Conservation (phyloP, 2,888 invertebrate species). For the Dasypolia templi region DNA sequence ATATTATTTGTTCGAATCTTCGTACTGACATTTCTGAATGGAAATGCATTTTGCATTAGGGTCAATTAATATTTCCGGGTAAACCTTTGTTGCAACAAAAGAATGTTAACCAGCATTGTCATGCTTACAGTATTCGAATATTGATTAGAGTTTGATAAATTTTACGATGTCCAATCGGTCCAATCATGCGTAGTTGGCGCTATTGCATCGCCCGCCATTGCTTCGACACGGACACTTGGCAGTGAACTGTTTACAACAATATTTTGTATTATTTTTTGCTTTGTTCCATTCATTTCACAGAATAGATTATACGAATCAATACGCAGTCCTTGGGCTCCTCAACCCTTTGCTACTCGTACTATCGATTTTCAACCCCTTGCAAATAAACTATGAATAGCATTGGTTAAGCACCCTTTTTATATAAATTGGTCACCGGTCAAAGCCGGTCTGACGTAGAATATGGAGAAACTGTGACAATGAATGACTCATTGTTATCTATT, state of each 20-base stretch:
- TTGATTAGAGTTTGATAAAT: conserved; percentile 36
- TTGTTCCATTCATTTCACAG: conserved; percentile 23
- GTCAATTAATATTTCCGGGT: conserved; percentile 9
- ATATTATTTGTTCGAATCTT: conserved; percentile 34
- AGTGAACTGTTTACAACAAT: neutral
- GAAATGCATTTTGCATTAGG: conserved; percentile 5
- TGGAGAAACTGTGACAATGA: conserved; percentile 61
- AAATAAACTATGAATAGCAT: conserved; percentile 56
- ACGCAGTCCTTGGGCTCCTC: conserved; percentile 32
- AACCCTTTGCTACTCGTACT: conserved; percentile 57
- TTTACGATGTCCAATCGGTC: conserved; percentile 45
- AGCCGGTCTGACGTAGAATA: conserved; percentile 37
- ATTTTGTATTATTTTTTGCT: neutral
- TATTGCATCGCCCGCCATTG: conserved; percentile 3
- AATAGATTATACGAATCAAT: conserved; percentile 43
- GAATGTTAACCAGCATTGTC: neutral
- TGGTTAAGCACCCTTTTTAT: conserved; percentile 57
- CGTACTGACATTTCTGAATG: conserved; percentile 10
- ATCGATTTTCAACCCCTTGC: conserved; percentile 72
- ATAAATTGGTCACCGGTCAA: conserved; percentile 20
- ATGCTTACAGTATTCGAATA: conserved; percentile 34
- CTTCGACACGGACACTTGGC: neutral
- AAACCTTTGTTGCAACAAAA: conserved; percentile 33
- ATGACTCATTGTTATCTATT: conserved; percentile 69
- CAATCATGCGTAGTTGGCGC: conserved; percentile 48